Evolutionary conservation across 2,797 vertebrate genomes (phyloP), one percentile per base, ranked within the genome.

Genomic region (Rhinophrynus dorsalis): DNA sequence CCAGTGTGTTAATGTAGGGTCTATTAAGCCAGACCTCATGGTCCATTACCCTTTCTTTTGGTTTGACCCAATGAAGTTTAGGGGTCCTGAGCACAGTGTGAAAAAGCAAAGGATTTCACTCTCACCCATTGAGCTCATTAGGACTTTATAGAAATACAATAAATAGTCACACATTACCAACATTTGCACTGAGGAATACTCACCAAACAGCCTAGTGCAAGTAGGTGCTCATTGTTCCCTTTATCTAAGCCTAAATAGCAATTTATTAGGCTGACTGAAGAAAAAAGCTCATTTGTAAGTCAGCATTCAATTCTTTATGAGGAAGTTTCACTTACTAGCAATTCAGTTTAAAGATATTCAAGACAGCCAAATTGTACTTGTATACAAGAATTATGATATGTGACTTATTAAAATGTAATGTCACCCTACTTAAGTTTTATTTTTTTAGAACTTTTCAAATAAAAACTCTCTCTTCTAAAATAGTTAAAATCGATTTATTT

Each of bases 91-190:
- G 84, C 88, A 91, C 92, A 87, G 87, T 90, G 88, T 95, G 93
- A 95, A 95, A 92, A 87, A 87, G 87, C 86, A 81, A 90, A 83
- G 81, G 90, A 82, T 90, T 94, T 95, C 93, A 95, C 85, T 92
- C 91, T 88, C 91, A 92, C 89, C 85, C 85, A 87, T 91, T 90
- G 88, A 95, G 92, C 94, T 96, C 94, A 96, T 96, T 96, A 96
- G 94, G 92, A 95, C 94, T 95, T 94, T 94, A 96, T 93, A 95
- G 94, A 94, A 90, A 90, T 85, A 94, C 94, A 93, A 93, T 94
- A 90, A 93, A 92, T 90, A 90, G 90, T 87, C 89, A 86, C 92
- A 92, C 88, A 94, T 93, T 92, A 90, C 92, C 92, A 95, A 95
- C 93, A 94, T 90, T 94, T 90, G 91, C 91, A 85, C 88, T 85